Conservation (phyloP, 2,888 invertebrate genomes). For the Drosophila yooni region DNA sequence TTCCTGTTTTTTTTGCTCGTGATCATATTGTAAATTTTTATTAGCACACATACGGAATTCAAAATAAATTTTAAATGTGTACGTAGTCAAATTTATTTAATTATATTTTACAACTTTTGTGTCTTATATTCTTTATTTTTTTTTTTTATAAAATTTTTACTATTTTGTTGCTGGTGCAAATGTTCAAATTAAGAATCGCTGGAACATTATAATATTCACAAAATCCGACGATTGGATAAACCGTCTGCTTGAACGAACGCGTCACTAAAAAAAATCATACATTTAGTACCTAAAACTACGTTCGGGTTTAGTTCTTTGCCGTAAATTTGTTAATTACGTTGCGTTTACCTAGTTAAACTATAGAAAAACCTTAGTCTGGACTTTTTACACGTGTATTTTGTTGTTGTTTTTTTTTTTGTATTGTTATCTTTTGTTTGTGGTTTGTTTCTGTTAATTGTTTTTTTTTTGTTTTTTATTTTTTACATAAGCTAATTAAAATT, state of each 20-base stretch:
- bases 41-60: conserved; percentile 58
- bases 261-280: conserved; percentile 47
- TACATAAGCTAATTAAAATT: conserved; percentile 66
- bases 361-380: conserved; percentile 60
- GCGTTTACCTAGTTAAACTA: conserved; percentile 68
- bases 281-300: conserved; percentile 46
- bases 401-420: conserved; percentile 19
- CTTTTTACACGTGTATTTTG: conserved; percentile 60
- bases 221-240: conserved; percentile 19
- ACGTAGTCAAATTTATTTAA: conserved; percentile 38
- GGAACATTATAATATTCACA: conserved; percentile 36
- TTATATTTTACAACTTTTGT: conserved; percentile 47
- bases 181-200: conserved; percentile 34
- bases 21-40: conserved; percentile 42
- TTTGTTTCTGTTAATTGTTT: conserved; percentile 43
- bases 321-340: conserved; percentile 71
- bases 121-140: conserved; percentile 8
- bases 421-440: conserved; percentile 35
- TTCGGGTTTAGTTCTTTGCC: conserved; percentile 47
- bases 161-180: conserved; percentile 51
- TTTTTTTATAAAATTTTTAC: conserved; percentile 53
- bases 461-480: conserved; percentile 37
- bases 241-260: conserved; percentile 45
- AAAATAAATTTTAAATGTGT: conserved; percentile 26
- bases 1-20: conserved; percentile 29